Conservation (phyloP, 2,113 vertebrate species). For the Aplodontia rufa region DNA sequence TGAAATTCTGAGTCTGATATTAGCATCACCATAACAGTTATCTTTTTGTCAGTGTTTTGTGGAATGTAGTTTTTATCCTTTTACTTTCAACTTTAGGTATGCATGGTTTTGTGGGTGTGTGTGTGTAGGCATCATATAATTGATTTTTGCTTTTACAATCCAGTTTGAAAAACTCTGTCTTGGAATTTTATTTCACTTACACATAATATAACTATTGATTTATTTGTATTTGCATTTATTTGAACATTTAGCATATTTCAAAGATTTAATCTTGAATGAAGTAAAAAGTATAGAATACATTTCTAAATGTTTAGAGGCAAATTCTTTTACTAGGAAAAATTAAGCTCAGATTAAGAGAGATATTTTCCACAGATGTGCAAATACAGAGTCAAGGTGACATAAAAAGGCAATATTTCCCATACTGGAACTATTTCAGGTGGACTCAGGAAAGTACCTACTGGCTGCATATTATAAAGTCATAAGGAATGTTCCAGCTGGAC, state of each 20-base stretch:
- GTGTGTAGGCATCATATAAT: neutral
- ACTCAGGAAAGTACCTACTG: neutral
- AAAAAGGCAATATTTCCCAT: neutral
- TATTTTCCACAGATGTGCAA: neutral
- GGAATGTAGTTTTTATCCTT: neutral
- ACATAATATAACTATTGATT: neutral
- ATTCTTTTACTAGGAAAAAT: neutral
- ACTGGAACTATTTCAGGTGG: neutral
- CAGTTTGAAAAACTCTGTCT: neutral
- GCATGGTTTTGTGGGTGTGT: neutral
- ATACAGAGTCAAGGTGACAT: too few relatives aligned
- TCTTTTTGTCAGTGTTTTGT: neutral
- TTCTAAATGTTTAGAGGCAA: neutral
- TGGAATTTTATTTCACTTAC: neutral
- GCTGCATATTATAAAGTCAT: neutral
- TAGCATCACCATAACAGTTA: neutral
- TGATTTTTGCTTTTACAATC: neutral
- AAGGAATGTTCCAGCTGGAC: neutral
- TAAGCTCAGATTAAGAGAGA: neutral
- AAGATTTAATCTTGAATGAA: neutral
- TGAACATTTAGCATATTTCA: neutral
- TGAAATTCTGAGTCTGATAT: neutral
- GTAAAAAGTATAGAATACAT: neutral
- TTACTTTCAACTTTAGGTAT: neutral
- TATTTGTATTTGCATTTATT: neutral